These are phyloP conservation scores for Ceratitis capitata DNA, from an alignment of 1,140 invertebrate species.

Conservation along the genomic window DNA sequence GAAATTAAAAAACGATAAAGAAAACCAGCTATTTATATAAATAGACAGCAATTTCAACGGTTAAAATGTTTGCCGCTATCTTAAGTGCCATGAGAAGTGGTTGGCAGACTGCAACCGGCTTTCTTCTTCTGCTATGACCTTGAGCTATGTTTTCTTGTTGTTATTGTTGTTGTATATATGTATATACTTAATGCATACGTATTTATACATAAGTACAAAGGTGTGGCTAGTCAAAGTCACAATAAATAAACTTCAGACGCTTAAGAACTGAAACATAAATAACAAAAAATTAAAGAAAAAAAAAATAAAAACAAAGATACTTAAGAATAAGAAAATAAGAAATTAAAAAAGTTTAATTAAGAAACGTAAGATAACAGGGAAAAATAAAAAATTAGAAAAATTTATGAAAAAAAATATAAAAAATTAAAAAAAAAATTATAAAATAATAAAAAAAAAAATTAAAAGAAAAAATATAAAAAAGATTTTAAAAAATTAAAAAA, in stretches of 20 bases:
- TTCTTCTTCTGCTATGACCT: conserved; percentile 30
- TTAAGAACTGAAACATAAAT: not conserved
- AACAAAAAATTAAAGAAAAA: not conserved
- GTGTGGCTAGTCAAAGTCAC: not conserved
- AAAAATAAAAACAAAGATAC: too few species aligned
- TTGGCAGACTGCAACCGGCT: not conserved
- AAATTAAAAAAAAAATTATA: too few species aligned
- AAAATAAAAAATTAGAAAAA: too few species aligned
- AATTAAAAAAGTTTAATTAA: too few species aligned
- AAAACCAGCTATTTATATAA: not conserved
- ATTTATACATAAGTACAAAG: not conserved
- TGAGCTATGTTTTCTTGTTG: conserved; percentile 8
- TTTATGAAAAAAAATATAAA: too few species aligned
- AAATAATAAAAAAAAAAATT: too few species aligned
- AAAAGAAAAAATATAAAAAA: too few species aligned
- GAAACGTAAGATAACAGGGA: too few species aligned
- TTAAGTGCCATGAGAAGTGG: not conserved
- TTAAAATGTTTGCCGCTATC: not conserved
- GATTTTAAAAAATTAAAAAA: too few species aligned
- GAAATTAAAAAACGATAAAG: not conserved
- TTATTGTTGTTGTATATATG: not conserved
- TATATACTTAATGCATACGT: not conserved
- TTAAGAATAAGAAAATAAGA: too few species aligned
- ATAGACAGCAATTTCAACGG: not conserved
- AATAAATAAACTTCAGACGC: not conserved